Percentiles rank a stretch among this genome's conserved stretches.
phyloP scores from a whole-genome alignment of 92 coral and sea anemone genomes.

The Phenganax subtilis region DNA sequence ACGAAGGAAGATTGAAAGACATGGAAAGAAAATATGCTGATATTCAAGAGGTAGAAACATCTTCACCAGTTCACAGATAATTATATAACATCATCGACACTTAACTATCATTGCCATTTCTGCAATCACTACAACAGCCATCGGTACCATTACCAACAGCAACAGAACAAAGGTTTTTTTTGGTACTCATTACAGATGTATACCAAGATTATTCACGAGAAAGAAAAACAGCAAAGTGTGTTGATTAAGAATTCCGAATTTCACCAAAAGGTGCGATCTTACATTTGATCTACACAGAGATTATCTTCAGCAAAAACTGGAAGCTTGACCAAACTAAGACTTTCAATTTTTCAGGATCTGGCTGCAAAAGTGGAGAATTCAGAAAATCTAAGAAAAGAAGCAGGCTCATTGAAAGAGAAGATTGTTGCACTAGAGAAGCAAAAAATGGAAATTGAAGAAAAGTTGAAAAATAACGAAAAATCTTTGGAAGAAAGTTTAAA shows the following conservation, averaged over 20 bases:
- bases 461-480: constrained; percentile 58
- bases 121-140: not conserved
- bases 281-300: too few species aligned
- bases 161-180: not conserved
- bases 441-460: constrained; percentile 55
- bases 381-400: constrained; percentile 59
- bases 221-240: constrained; percentile 62
- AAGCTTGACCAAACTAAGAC: not conserved
- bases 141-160: not conserved
- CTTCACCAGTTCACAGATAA: not conserved
- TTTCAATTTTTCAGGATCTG: constrained; percentile 19
- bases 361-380: constrained; percentile 42
- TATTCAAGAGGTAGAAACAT: constrained; percentile 26
- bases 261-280: constrained; percentile 30
- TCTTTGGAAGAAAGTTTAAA: constrained; percentile 48
- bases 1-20: constrained; percentile 27
- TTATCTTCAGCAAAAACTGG: too few species aligned
- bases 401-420: constrained; percentile 61
- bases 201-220: constrained; percentile 78
- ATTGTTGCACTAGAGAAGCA: constrained; percentile 66
- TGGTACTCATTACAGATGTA: constrained; percentile 58
- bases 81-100: not conserved
- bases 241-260: constrained; percentile 43
- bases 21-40: constrained; percentile 11
- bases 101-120: not conserved